These are phyloP conservation scores for Formica aserva DNA, from an alignment of 2,888 invertebrate genomes.

Conservation along the genomic window DNA sequence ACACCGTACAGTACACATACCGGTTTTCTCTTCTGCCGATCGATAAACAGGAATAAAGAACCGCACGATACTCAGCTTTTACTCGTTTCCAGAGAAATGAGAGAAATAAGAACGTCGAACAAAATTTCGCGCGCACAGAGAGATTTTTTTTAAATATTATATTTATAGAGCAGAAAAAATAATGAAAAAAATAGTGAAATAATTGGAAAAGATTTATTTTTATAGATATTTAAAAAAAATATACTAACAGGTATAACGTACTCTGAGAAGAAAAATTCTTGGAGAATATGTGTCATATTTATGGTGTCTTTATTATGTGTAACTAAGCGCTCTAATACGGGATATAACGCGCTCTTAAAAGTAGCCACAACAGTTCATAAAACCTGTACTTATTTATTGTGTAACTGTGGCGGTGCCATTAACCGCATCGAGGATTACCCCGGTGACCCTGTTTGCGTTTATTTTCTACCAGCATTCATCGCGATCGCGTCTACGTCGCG, in stretches of 20 bases:
- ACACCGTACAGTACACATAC: constrained; percentile 58
- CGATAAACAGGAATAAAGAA: constrained; percentile 69
- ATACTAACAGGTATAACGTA: not conserved
- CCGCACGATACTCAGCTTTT: constrained; percentile 44
- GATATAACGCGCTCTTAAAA: constrained; percentile 5
- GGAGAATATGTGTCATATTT: not conserved
- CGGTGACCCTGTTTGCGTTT: constrained; percentile 48
- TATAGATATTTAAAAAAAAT: not conserved
- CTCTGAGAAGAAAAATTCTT: not conserved
- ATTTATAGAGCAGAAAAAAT: not conserved
- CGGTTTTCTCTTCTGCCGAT: constrained; percentile 63
- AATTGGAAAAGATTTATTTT: not conserved
- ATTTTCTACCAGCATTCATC: constrained; percentile 39
- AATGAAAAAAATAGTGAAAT: not conserved
- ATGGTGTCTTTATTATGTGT: not conserved
- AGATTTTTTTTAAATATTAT: not conserved
- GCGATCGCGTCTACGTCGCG: constrained; percentile 27
- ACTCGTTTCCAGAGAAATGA: not conserved
- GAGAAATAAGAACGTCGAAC: not conserved
- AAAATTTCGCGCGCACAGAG: constrained; percentile 1
- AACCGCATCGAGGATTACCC: constrained; percentile 47
- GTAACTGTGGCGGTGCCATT: constrained; percentile 47
- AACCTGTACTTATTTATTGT: constrained; percentile 48
- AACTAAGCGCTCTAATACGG: constrained; percentile 14
- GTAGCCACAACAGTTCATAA: not conserved